Evolutionary conservation across 2,888 invertebrate species (phyloP).

Genomic region (Ichneumoninae sp.): DNA sequence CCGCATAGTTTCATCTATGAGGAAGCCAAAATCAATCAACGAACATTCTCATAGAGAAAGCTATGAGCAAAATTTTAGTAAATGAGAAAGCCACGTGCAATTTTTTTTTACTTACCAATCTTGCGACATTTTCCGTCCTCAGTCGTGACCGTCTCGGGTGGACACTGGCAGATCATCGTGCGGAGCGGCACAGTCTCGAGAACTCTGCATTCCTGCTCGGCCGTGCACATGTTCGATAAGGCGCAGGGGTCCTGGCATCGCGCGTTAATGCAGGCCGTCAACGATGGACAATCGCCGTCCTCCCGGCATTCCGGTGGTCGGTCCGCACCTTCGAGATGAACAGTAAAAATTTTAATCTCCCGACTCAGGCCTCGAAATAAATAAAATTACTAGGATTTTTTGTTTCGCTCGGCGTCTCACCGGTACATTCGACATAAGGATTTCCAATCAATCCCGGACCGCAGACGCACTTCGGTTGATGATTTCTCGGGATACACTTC

Average conservation of each 20-base stretch:
- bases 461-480: constrained; percentile 92
- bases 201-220: constrained; percentile 92
- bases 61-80: no score
- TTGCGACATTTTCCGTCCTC: constrained; percentile 89
- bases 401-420: constrained; percentile 81
- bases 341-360: neutral
- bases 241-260: constrained; percentile 92
- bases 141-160: constrained; percentile 91
- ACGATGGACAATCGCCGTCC: constrained; percentile 91
- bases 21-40: no score
- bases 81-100: no score
- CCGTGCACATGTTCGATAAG: constrained; percentile 89
- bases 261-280: constrained; percentile 91
- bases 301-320: constrained; percentile 88
- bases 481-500: constrained; percentile 90
- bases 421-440: constrained; percentile 89
- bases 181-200: constrained; percentile 92
- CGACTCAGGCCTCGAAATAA: neutral
- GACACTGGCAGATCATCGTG: constrained; percentile 94
- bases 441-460: constrained; percentile 91
- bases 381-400: neutral
- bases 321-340: constrained; percentile 52
- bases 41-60: no score
- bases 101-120: constrained; percentile 80
- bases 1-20: no score